phyloP scores from a whole-genome alignment of 2,888 invertebrate species.

The Nemotelus nigrinus region DNA sequence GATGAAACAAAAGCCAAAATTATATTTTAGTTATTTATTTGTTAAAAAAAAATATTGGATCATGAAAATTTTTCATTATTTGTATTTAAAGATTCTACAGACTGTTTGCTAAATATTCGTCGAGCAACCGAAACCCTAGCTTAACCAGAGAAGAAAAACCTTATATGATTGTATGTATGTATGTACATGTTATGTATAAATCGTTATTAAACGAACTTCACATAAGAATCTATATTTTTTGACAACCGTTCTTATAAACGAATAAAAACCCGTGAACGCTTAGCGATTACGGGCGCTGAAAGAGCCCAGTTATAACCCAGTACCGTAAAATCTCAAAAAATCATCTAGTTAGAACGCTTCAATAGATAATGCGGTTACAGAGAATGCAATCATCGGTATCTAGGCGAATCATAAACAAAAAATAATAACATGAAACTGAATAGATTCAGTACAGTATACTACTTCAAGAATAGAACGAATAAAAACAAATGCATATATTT shows the following conservation, averaged over 20 bases:
- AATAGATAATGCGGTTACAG: neutral
- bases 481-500: conserved; percentile 28
- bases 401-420: conserved; percentile 10
- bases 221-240: conserved; percentile 11
- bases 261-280: neutral
- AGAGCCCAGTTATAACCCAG: neutral
- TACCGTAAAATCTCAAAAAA: neutral
- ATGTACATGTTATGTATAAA: too few relatives aligned
- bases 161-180: too few relatives aligned
- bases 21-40: too few relatives aligned
- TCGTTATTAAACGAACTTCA: too few relatives aligned
- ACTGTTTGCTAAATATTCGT: too few relatives aligned
- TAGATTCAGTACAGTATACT: conserved; percentile 35
- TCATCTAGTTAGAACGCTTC: neutral
- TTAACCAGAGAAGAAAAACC: too few relatives aligned
- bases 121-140: too few relatives aligned
- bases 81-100: too few relatives aligned
- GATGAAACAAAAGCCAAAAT: too few relatives aligned
- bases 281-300: conserved; percentile 6
- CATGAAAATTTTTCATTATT: too few relatives aligned
- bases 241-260: conserved; percentile 1
- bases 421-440: neutral
- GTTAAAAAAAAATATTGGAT: too few relatives aligned
- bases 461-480: conserved; percentile 10
- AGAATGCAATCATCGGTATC: neutral